Percentiles rank a stretch among this genome's conserved stretches.
Evolutionary conservation across 1,140 invertebrate species (phyloP).

Genomic region (Arctopsyche grandis): DNA sequence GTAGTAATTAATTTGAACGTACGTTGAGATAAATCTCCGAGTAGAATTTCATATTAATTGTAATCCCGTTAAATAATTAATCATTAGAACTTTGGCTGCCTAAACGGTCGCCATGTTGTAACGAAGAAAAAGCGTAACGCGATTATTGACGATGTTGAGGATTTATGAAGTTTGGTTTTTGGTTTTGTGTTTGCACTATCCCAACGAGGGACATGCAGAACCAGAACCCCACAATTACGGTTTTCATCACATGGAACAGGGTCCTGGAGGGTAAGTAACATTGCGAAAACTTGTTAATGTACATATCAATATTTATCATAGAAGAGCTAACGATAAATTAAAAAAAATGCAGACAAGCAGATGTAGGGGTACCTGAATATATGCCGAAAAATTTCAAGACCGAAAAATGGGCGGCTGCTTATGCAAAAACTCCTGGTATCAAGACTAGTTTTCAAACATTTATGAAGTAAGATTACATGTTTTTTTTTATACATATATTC

Average conservation of each 20-base stretch:
- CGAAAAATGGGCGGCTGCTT: constrained; percentile 11
- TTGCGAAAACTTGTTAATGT: too few species aligned
- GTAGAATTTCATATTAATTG: background rate
- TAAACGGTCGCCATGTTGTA: background rate
- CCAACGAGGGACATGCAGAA: background rate
- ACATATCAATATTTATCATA: background rate
- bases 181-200: background rate
- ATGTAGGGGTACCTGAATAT: constrained; percentile 60
- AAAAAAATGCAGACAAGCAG: constrained; percentile 57
- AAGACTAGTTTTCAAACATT: constrained; percentile 17
- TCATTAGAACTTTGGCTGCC: background rate
- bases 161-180: background rate
- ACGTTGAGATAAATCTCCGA: background rate
- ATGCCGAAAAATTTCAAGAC: constrained; percentile 58
- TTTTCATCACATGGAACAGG: too few species aligned
- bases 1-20: background rate
- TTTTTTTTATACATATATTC: background rate
- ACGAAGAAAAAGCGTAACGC: background rate
- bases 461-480: background rate
- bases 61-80: background rate
- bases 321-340: background rate
- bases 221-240: background rate
- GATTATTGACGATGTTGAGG: background rate
- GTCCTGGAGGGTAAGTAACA: too few species aligned
- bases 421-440: background rate